Evolutionary conservation across 2,797 vertebrate species (phyloP).

Genomic region (Galagoides demidoff): DNA sequence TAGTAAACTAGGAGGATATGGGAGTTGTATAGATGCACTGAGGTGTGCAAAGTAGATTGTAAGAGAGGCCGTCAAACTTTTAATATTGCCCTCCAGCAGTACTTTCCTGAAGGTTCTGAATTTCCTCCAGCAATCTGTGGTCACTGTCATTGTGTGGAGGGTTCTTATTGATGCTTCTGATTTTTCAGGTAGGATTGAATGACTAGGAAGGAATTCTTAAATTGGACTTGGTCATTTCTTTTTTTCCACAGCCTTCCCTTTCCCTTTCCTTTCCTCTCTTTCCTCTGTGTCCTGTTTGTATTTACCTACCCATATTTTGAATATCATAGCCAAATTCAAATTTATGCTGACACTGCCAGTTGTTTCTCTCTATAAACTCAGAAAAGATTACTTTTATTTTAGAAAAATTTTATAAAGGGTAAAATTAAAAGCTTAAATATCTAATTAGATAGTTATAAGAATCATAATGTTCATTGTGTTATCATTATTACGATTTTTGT

Average conservation of each 20-base stretch:
- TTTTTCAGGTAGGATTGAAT: constrained; percentile 23
- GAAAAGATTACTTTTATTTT: constrained; percentile 51
- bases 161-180: not conserved
- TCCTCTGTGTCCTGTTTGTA: not conserved
- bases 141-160: not conserved
- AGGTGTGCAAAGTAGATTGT: not conserved
- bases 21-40: not conserved
- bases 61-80: constrained; percentile 3
- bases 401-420: constrained; percentile 19
- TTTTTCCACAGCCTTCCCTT: not conserved
- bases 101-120: constrained; percentile 37
- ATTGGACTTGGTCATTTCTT: not conserved
- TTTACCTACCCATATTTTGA: not conserved
- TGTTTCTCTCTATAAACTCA: not conserved
- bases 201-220: not conserved
- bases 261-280: not conserved
- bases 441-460: not conserved
- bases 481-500: not conserved
- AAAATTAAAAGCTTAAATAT: not conserved
- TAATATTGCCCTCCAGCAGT: not conserved
- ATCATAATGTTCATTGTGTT: not conserved
- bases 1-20: not conserved
- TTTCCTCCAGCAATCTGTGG: constrained; percentile 2
- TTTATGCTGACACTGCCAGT: not conserved
- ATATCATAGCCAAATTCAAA: not conserved